Evolutionary conservation across 1,140 invertebrate species (phyloP).

Genomic region (Piezodorus guildinii): DNA sequence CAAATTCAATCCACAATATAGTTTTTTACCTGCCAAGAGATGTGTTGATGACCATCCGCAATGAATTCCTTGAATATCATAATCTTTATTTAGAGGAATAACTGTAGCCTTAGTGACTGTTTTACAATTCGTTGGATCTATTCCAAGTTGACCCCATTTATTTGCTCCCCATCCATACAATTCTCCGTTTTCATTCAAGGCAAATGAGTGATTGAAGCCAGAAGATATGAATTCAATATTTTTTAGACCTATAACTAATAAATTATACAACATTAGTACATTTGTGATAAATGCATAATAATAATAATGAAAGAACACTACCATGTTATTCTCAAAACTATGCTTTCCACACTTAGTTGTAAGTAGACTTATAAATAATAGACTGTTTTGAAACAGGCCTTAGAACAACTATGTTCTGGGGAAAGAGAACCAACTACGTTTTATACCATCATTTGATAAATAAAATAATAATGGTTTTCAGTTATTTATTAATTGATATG

Average conservation of each 20-base stretch:
- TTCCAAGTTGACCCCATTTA: slow-evolving; percentile 54
- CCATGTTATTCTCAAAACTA: too few relatives aligned
- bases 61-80: slow-evolving; percentile 35
- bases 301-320: too few relatives aligned
- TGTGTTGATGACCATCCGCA: slow-evolving; percentile 66
- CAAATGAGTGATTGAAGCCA: slow-evolving; percentile 61
- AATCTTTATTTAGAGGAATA: slow-evolving; percentile 32
- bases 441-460: too few relatives aligned
- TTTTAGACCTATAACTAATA: slow-evolving; percentile 39
- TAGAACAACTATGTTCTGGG: too few relatives aligned
- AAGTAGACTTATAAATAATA: too few relatives aligned
- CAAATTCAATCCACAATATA: too few relatives aligned
- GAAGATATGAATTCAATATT: slow-evolving; percentile 47
- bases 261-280: neutral
- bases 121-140: slow-evolving; percentile 37
- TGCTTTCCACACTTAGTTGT: neutral
- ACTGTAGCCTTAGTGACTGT: slow-evolving; percentile 26
- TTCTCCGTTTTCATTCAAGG: slow-evolving; percentile 42
- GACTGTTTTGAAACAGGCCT: too few relatives aligned
- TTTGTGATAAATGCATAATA: neutral
- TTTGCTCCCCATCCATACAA: slow-evolving; percentile 61
- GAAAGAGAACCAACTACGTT: too few relatives aligned
- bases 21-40: slow-evolving; percentile 40
- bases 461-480: too few relatives aligned
- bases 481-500: too few relatives aligned